A percentile compares a stretch with the other conserved stretches of the same genome.
Evolutionary conservation across 1,140 invertebrate genomes (phyloP).

Genomic region (Drosophila tani): DNA sequence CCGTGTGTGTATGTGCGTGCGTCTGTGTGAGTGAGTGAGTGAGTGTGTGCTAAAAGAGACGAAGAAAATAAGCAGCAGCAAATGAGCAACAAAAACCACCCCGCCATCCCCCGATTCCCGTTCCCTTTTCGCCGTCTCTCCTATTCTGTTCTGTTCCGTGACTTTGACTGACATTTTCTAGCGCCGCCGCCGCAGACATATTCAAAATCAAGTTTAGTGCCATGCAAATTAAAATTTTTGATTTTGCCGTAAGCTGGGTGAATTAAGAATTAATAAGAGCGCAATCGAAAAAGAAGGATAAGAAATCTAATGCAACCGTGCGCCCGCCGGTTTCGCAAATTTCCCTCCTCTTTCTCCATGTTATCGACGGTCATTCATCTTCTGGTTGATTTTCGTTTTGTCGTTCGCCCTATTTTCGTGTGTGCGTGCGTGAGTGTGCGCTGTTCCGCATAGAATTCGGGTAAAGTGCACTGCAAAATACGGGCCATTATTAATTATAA

Average conservation of each 20-base stretch:
- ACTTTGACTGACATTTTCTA: constrained; percentile 72
- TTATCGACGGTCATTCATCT: constrained; percentile 80
- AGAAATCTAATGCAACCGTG: constrained; percentile 62
- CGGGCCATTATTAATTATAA: constrained; percentile 47
- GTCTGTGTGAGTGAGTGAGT: constrained; percentile 12
- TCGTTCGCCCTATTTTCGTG: constrained; percentile 51
- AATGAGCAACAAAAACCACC: constrained; percentile 62
- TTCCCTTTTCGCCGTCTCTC: constrained; percentile 46
- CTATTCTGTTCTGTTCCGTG: constrained; percentile 41
- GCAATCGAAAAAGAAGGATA: background rate
- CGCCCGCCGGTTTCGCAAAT: constrained; percentile 61
- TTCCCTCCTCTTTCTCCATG: constrained; percentile 51
- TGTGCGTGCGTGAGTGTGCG: constrained; percentile 49
- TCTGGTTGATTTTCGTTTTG: constrained; percentile 70
- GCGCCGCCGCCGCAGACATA: constrained; percentile 33
- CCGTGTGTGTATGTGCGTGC: constrained; percentile 28
- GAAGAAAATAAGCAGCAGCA: constrained; percentile 51
- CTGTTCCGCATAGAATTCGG: constrained; percentile 44
- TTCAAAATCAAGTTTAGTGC: constrained; percentile 62
- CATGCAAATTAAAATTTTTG: constrained; percentile 26
- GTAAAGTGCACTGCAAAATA: constrained; percentile 18
- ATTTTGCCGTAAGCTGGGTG: constrained; percentile 4
- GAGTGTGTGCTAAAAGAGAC: constrained; percentile 53
- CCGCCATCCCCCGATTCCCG: constrained; percentile 39
- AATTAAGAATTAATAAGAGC: constrained; percentile 1